Evolutionary conservation across 1,140 invertebrate species (phyloP).

Genomic region (Choristoneura fumiferana): DNA sequence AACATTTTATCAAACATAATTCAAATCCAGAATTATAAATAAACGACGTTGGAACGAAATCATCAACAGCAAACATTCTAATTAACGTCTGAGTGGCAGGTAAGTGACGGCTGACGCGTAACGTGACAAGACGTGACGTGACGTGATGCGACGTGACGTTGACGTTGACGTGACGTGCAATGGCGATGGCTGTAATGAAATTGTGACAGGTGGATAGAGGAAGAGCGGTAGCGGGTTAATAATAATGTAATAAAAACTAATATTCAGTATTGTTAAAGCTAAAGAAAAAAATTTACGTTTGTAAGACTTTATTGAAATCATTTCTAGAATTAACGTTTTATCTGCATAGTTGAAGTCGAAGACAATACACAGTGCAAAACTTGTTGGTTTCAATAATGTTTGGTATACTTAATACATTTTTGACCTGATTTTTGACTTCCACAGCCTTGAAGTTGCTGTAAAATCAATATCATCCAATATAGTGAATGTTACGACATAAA

Average conservation of each 20-base stretch:
- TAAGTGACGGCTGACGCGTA: constrained; percentile 1
- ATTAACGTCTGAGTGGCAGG: constrained; percentile 10
- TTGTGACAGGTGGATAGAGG: constrained; percentile 4
- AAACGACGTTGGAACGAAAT: too few relatives aligned
- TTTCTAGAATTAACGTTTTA: neutral
- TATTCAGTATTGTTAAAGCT: too few relatives aligned
- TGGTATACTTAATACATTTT: too few relatives aligned
- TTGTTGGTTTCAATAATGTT: too few relatives aligned
- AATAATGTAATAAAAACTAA: too few relatives aligned
- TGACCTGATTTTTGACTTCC: too few relatives aligned
- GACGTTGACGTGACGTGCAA: neutral
- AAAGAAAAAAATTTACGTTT: neutral
- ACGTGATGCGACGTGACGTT: neutral
- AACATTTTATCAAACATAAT: too few relatives aligned
- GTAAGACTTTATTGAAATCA: neutral
- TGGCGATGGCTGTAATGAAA: constrained; percentile 16
- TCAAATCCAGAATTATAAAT: too few relatives aligned
- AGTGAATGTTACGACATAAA: too few relatives aligned
- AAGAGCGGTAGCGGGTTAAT: neutral
- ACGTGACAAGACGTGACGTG: neutral
- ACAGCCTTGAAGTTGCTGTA: too few relatives aligned
- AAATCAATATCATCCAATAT: too few relatives aligned
- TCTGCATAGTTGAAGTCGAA: neutral
- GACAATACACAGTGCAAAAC: too few relatives aligned
- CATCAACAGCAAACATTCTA: constrained; percentile 5